Conservation (phyloP, 2,888 invertebrate species). For the Sympetrum striolatum region DNA sequence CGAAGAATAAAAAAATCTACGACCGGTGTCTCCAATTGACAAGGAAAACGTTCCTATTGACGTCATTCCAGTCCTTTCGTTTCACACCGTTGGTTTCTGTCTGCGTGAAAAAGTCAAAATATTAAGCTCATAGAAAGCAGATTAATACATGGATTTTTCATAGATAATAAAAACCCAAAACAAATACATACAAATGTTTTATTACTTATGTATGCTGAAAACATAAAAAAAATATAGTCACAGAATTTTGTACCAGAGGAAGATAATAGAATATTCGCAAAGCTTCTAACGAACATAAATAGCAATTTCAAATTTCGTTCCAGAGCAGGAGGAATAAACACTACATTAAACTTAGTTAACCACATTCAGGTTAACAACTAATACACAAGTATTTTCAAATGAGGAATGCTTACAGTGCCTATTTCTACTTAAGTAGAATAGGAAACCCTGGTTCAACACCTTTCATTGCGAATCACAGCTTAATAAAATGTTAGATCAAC, state of each 20-base stretch:
- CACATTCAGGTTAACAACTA: slow-evolving; percentile 9
- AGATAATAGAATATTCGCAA: slow-evolving; percentile 39
- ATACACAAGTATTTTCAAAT: slow-evolving; percentile 23
- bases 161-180: neutral
- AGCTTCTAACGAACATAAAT: slow-evolving; percentile 44
- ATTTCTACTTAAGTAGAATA: slow-evolving; percentile 33
- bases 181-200: slow-evolving; percentile 39
- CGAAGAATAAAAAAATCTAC: neutral
- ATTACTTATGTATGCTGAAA: slow-evolving; percentile 47
- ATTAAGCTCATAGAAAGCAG: too few relatives aligned
- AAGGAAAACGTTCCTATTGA: neutral
- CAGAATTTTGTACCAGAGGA: slow-evolving; percentile 44
- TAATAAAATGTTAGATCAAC: slow-evolving; percentile 28
- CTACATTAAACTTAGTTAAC: slow-evolving; percentile 10
- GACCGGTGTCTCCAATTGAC: neutral
- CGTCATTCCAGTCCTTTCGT: neutral
- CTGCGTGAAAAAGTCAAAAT: too few relatives aligned
- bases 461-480: slow-evolving; percentile 38
- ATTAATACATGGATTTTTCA: neutral
- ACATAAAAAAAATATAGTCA: slow-evolving; percentile 48
- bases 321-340: slow-evolving; percentile 1
- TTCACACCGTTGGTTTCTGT: neutral
- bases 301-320: neutral
- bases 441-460: slow-evolving; percentile 40
- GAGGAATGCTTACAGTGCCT: slow-evolving; percentile 33